A percentile compares a stretch with the other conserved stretches of the same genome.
phyloP scores from a whole-genome alignment of 1,140 invertebrate species.

The Saccostrea glomerata region DNA sequence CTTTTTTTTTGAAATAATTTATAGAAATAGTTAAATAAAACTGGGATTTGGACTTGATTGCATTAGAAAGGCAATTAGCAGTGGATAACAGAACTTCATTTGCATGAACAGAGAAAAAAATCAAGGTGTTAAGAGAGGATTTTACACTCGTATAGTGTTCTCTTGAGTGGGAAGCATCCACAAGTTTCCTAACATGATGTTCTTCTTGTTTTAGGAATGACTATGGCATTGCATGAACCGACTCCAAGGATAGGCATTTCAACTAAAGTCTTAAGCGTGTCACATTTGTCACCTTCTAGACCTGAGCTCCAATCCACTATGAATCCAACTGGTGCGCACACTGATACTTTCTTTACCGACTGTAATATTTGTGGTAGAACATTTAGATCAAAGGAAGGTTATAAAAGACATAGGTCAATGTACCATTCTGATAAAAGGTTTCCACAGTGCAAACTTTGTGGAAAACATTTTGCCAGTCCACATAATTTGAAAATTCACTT shows the following conservation, averaged over 20 bases:
- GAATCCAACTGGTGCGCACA: neutral
- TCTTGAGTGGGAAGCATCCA: neutral
- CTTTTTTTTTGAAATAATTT: no score
- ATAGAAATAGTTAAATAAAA: neutral
- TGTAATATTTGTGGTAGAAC: slow-evolving; percentile 39
- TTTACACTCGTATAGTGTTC: neutral
- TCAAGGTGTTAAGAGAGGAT: neutral
- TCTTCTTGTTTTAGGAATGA: slow-evolving; percentile 4
- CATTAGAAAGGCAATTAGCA: neutral
- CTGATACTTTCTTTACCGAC: neutral
- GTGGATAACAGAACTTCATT: neutral
- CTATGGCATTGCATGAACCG: neutral
- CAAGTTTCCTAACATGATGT: neutral
- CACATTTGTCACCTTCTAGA: neutral
- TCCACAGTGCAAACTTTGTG: slow-evolving; percentile 41
- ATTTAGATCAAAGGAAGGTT: slow-evolving; percentile 28
- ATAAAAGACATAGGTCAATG: slow-evolving; percentile 19
- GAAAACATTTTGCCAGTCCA: slow-evolving; percentile 34
- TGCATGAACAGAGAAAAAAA: neutral
- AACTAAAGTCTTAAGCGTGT: neutral
- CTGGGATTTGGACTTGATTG: neutral
- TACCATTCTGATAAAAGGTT: slow-evolving; percentile 34
- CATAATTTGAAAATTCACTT: slow-evolving; percentile 41
- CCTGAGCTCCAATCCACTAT: neutral
- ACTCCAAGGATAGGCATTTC: neutral